These are phyloP conservation scores for Nymphalis c-album DNA, from an alignment of 2,888 invertebrate genomes.

Conservation along the genomic window DNA sequence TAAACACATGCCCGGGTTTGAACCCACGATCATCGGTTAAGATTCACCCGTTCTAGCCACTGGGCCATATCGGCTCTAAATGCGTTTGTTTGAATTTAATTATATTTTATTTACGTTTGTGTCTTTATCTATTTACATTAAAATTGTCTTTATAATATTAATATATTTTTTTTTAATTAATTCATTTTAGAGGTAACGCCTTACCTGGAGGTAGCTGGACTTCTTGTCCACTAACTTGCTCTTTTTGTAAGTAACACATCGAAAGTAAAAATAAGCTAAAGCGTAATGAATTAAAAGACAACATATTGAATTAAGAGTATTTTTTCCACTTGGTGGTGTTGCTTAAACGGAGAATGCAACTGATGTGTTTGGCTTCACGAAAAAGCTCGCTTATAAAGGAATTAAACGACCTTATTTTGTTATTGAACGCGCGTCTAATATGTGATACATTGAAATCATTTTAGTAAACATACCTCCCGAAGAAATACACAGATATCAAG, in stretches of 20 bases:
- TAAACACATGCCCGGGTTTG: too few species aligned
- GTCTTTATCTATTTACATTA: too few species aligned
- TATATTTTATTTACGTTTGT: too few species aligned
- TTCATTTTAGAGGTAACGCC: not conserved
- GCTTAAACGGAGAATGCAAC: conserved; percentile 10
- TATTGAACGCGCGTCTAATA: conserved; percentile 36
- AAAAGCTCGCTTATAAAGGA: conserved; percentile 41
- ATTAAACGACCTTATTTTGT: conserved; percentile 27
- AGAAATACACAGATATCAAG: conserved; percentile 43
- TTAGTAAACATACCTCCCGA: conserved; percentile 50
- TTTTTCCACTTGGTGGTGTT: conserved; percentile 8
- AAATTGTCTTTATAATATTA: too few species aligned
- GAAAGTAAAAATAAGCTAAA: conserved; percentile 49
- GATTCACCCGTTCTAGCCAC: too few species aligned
- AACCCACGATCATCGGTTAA: too few species aligned
- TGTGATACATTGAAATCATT: conserved; percentile 53
- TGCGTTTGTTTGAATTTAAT: too few species aligned
- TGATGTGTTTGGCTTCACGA: conserved; percentile 21
- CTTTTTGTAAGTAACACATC: conserved; percentile 52
- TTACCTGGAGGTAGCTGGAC: conserved; percentile 65
- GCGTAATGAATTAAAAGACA: conserved; percentile 40
- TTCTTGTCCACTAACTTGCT: conserved; percentile 58
- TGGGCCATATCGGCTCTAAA: too few species aligned
- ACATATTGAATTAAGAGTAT: conserved; percentile 44
- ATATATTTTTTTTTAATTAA: not conserved